Conservation (phyloP, 2,113 vertebrate species). For the Aix galericulata region DNA sequence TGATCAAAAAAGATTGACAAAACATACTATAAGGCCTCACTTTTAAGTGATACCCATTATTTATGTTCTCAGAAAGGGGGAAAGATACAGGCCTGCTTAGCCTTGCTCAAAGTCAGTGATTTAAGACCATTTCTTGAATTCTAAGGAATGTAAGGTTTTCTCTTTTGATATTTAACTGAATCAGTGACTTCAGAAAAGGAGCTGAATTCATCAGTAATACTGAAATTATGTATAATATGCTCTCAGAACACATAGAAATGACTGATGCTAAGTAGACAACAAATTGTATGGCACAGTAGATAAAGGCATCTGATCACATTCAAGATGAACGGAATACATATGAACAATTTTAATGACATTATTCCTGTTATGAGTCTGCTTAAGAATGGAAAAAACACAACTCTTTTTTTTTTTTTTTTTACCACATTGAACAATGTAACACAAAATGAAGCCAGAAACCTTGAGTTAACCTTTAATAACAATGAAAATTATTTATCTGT, state of each 20-base stretch:
- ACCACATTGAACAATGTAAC: not conserved
- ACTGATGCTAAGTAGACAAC: not conserved
- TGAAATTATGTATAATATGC: not conserved
- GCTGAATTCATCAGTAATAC: not conserved
- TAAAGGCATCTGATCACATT: not conserved
- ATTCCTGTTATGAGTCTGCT: not conserved
- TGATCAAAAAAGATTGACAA: not conserved
- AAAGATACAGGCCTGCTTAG: not conserved
- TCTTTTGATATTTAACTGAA: constrained; percentile 13
- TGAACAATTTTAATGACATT: not conserved
- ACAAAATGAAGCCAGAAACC: not conserved
- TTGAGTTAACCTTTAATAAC: not conserved
- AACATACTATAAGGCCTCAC: constrained; percentile 8
- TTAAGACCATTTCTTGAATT: constrained; percentile 30
- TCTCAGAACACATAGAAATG: not conserved
- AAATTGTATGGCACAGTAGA: not conserved
- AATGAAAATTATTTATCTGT: constrained; percentile 39
- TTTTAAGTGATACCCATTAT: not conserved
- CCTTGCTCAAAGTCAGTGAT: not conserved
- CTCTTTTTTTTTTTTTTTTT: not conserved
- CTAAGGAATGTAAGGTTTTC: not conserved
- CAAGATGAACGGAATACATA: not conserved
- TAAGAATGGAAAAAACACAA: not conserved
- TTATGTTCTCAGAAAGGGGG: not conserved
- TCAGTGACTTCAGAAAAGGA: not conserved